A percentile compares a stretch with the other conserved stretches of the same genome.
These are phyloP conservation scores for Amphimallon solstitiale DNA, from an alignment of 2,888 invertebrate genomes.

Conservation along the genomic window DNA sequence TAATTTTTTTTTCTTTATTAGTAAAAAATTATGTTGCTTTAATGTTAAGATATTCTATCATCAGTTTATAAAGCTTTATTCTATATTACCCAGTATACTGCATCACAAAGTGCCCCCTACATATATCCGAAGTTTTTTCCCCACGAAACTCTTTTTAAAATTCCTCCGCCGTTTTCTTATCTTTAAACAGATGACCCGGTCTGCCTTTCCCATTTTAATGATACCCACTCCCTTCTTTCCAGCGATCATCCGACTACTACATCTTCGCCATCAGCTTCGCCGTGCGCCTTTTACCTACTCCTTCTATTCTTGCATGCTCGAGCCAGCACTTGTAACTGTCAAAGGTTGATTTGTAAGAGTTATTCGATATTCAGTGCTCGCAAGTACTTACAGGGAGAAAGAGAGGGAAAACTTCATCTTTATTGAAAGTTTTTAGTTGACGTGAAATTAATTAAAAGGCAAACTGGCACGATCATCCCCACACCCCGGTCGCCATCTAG, in stretches of 20 bases:
- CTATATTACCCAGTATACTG: too few species aligned
- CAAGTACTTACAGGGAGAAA: constrained; percentile 43
- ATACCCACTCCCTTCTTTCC: background rate
- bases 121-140: too few species aligned
- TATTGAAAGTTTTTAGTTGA: constrained; percentile 54
- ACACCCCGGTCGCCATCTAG: background rate
- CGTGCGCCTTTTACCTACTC: too few species aligned
- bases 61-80: too few species aligned
- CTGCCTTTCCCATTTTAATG: constrained; percentile 13
- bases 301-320: background rate
- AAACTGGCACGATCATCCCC: background rate
- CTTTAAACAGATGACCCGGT: constrained; percentile 23
- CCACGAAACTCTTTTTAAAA: background rate
- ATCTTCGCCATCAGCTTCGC: background rate
- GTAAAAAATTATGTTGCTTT: too few species aligned
- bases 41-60: too few species aligned
- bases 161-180: constrained; percentile 12
- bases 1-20: too few species aligned
- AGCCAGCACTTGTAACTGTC: constrained; percentile 29
- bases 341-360: constrained; percentile 39
- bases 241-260: background rate
- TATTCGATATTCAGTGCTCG: constrained; percentile 51
- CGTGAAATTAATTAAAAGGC: constrained; percentile 57
- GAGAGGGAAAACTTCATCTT: constrained; percentile 48
- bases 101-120: too few species aligned